Percentiles rank a stretch among this genome's conserved stretches.
Evolutionary conservation across 1,140 invertebrate species (phyloP).

Genomic region (Dermatophagoides farinae): DNA sequence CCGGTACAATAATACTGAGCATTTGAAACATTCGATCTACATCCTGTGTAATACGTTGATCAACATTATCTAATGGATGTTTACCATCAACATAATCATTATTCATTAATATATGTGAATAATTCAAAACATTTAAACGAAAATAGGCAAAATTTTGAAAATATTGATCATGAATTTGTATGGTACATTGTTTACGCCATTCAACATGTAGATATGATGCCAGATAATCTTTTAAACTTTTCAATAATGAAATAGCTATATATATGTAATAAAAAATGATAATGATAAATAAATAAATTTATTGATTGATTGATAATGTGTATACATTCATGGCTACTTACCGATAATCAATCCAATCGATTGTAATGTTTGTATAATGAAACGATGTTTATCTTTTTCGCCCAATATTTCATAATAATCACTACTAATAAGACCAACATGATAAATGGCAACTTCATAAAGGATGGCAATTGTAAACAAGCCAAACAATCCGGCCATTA

Average conservation of each 20-base stretch:
- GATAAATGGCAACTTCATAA: slow-evolving; percentile 33
- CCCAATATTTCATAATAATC: slow-evolving; percentile 32
- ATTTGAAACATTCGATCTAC: slow-evolving; percentile 31
- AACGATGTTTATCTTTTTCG: slow-evolving; percentile 29
- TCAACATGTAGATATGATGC: slow-evolving; percentile 29
- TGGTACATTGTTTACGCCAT: slow-evolving; percentile 29
- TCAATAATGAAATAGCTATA: slow-evolving; percentile 28
- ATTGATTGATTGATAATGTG: too few species aligned
- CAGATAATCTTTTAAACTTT: slow-evolving; percentile 27
- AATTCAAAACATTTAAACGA: slow-evolving; percentile 30
- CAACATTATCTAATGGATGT: slow-evolving; percentile 32
- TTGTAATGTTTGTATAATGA: slow-evolving; percentile 25
- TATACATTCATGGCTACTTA: too few species aligned
- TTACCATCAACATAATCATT: not conserved
- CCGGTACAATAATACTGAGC: slow-evolving; percentile 30
- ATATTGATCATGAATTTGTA: slow-evolving; percentile 29
- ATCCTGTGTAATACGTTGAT: slow-evolving; percentile 38
- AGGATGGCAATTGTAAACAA: slow-evolving; percentile 18
- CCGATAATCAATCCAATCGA: slow-evolving; percentile 26
- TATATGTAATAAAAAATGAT: not conserved
- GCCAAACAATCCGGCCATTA: not conserved
- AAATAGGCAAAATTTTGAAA: slow-evolving; percentile 32
- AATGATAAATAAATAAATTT: too few species aligned
- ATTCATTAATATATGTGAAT: slow-evolving; percentile 7
- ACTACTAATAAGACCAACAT: slow-evolving; percentile 33